These are phyloP conservation scores for Sminthopsis crassicaudata DNA, from an alignment of 2,113 vertebrate genomes.

Conservation along the genomic window DNA sequence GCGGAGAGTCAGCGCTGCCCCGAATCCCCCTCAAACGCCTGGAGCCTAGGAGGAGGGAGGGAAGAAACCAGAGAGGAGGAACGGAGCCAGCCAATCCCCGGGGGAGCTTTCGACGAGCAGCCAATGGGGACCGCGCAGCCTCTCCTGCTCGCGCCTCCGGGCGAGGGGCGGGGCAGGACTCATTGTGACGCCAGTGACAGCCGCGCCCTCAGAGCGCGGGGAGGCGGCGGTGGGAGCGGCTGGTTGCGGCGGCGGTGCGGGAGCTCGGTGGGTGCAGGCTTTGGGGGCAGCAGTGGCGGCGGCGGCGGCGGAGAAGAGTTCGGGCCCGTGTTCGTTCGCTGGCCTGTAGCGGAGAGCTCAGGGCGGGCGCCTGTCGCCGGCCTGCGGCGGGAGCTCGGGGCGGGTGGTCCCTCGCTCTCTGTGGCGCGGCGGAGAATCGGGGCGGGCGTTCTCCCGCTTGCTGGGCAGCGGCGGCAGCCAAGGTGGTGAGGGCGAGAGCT, in stretches of 20 bases:
- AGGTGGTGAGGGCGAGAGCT: neutral
- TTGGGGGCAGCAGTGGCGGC: neutral
- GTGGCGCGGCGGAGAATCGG: neutral
- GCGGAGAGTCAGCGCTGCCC: neutral
- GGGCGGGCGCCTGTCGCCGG: too few species aligned
- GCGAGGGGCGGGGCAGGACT: neutral
- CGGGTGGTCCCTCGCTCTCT: neutral
- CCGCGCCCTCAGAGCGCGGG: neutral
- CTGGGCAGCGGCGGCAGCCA: neutral
- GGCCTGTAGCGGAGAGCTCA: neutral
- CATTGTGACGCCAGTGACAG: neutral
- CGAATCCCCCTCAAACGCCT: neutral
- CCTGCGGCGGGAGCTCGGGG: too few species aligned
- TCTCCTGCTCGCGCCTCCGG: neutral
- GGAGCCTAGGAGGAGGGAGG: neutral
- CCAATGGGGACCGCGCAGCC: neutral
- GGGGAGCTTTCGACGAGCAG: neutral
- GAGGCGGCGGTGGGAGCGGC: neutral
- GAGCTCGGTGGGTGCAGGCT: neutral
- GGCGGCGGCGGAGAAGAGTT: accelerated
- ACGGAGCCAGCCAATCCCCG: neutral
- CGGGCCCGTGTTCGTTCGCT: neutral
- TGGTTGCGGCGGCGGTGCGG: neutral
- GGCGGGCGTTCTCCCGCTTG: neutral
- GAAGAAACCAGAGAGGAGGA: neutral